Evolutionary conservation across 2,113 vertebrate species (phyloP).

Genomic region (Halcyon senegalensis): DNA sequence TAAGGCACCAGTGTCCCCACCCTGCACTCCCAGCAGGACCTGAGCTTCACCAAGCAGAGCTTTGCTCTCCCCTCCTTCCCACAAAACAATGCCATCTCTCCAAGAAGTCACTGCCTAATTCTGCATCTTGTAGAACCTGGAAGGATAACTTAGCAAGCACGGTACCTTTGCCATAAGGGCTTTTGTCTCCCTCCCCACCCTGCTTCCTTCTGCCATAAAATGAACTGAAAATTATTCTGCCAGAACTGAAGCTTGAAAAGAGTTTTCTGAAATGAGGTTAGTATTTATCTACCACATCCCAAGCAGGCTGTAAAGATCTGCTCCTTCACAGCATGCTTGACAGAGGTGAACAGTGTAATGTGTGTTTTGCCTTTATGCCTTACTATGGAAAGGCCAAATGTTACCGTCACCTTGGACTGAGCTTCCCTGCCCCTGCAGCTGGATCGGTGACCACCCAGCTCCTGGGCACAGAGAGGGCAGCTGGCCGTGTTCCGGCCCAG

Average conservation of each 20-base stretch:
- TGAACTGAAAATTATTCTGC: neutral
- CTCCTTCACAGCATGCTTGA: neutral
- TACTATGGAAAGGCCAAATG: neutral
- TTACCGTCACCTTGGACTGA: neutral
- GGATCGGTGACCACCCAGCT: neutral
- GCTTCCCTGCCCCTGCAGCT: neutral
- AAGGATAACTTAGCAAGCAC: neutral
- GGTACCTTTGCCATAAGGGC: neutral
- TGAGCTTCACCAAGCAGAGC: neutral
- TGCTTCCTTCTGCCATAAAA: neutral
- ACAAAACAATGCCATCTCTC: neutral
- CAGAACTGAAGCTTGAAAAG: neutral
- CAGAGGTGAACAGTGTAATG: neutral
- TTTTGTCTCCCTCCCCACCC: neutral
- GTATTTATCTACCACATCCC: neutral
- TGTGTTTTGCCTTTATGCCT: neutral
- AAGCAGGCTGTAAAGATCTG: neutral
- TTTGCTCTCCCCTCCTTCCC: neutral
- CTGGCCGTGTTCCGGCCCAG: neutral
- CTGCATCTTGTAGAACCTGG: neutral
- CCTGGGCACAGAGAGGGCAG: neutral
- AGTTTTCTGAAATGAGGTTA: neutral
- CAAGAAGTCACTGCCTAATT: neutral
- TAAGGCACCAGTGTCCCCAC: neutral
- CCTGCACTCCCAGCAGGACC: neutral